Evolutionary conservation across 2,888 invertebrate genomes (phyloP), one percentile per base, ranked within the genome.

Genomic region (Leucophenga maculata): DNA sequence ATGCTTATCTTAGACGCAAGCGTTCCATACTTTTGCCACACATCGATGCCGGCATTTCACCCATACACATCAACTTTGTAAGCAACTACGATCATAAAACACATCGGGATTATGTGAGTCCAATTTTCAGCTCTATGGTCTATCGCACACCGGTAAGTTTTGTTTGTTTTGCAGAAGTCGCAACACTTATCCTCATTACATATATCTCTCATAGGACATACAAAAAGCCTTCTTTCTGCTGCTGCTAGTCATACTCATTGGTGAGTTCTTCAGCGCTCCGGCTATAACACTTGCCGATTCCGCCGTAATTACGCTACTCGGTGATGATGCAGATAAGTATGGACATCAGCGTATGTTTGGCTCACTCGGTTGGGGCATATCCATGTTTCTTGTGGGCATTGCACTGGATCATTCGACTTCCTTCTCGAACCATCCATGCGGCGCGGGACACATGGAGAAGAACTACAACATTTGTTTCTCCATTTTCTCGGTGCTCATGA

Each of bases 381-480:
- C 99, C 59, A 99, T 99, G 99, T 99, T 99, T 89, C 94, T 99
- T 87, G 97, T 99, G 71, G 88, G 88, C 72, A 97, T 97, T 80
- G 97, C 96, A 1, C 90, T 99, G 72, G 99, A 99, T 89, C 97
- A 98, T 88, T 97, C 98, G 69, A 97, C 97, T 20, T 94, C 97
- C 0, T 99, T 99, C 89, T 95, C 97, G 26, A 92, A 95, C 80
- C 97, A 97, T 89, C 97, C 97, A 0, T 98, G 97, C 85, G 94
- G 93, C 0, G 95, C 96, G 8, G 95, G 95, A 82, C 91, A 92
- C 72, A 93, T 95, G 86, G 99, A 99, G 89, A 97, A 98, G 88
- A 99, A 99, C 90, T 99, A 99, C 89, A 97, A 97, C 46, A 96
- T 99, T 75, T 99, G 99, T 88, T 99, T 99, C 89, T 97, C 98